Evolutionary conservation across 30 jellyfish, hydroid and myxozoan genomes (phyloP).

Genomic region (Hydractinia symbiolongicarpus): DNA sequence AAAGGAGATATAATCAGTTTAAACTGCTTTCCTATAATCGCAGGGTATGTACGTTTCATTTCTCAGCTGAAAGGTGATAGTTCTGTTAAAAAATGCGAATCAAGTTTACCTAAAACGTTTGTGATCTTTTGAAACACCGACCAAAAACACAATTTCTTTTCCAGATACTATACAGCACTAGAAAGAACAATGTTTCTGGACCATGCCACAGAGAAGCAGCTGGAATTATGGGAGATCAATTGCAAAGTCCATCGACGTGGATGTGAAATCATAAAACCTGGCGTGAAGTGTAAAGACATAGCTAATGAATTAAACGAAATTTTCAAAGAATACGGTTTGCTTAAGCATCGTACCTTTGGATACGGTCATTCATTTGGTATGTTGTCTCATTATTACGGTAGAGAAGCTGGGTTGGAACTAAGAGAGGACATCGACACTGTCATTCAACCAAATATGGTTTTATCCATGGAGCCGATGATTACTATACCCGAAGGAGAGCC

Average conservation of each 20-base stretch:
- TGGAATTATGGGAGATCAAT: slow-evolving; percentile 75
- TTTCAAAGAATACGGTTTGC: slow-evolving; percentile 53
- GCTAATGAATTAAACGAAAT: slow-evolving; percentile 83
- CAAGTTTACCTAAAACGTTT: too few species aligned
- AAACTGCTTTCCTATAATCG: slow-evolving; percentile 85
- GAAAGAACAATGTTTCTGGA: slow-evolving; percentile 73
- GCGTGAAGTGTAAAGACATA: slow-evolving; percentile 64
- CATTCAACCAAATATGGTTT: slow-evolving; percentile 75
- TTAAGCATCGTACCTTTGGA: slow-evolving; percentile 76
- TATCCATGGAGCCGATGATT: slow-evolving; percentile 93
- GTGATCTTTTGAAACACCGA: too few species aligned
- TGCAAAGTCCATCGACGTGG: slow-evolving; percentile 80
- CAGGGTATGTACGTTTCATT: slow-evolving; percentile 52
- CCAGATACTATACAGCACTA: slow-evolving; percentile 79
- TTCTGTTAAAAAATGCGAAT: too few species aligned
- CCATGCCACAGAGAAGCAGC: slow-evolving; percentile 49
- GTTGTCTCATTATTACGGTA: slow-evolving; percentile 76
- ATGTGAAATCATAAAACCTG: slow-evolving; percentile 64
- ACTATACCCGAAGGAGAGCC: slow-evolving; percentile 90
- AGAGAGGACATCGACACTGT: slow-evolving; percentile 89
- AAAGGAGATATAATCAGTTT: slow-evolving; percentile 82
- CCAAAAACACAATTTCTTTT: not conserved
- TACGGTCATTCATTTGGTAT: slow-evolving; percentile 88
- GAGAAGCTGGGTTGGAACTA: slow-evolving; percentile 94
- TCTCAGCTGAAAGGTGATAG: too few species aligned